These are phyloP conservation scores for Dendrolimus punctatus DNA, from an alignment of 1,140 invertebrate genomes.

Conservation along the genomic window DNA sequence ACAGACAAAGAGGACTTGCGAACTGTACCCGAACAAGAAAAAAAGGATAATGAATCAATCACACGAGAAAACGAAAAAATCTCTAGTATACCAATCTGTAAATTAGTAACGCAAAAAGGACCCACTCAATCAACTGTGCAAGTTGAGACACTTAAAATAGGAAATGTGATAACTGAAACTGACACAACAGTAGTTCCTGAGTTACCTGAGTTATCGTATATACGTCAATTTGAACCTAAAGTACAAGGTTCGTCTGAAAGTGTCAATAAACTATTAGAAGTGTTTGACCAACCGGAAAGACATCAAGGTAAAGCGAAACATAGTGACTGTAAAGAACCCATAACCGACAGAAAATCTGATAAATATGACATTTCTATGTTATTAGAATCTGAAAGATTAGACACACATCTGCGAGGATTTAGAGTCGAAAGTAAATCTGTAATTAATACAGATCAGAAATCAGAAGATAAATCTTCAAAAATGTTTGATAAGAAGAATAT, in stretches of 20 bases:
- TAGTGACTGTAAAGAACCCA: not conserved
- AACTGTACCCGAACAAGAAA: no score
- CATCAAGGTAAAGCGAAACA: constrained; percentile 9
- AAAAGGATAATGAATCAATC: no score
- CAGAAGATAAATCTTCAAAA: not conserved
- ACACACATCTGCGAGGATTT: constrained; percentile 24
- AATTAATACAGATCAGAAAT: constrained; percentile 11
- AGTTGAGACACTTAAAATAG: constrained; percentile 27
- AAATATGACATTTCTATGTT: constrained; percentile 31
- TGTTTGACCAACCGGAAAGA: constrained; percentile 12
- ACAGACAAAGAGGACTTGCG: no score
- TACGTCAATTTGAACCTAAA: constrained; percentile 32
- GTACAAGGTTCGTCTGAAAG: constrained; percentile 21
- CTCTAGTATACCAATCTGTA: constrained; percentile 1
- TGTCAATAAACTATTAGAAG: constrained; percentile 16
- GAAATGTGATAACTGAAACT: constrained; percentile 25
- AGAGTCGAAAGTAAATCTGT: constrained; percentile 9
- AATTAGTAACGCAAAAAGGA: constrained; percentile 13
- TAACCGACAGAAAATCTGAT: constrained; percentile 3
- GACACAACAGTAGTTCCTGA: constrained; percentile 10
- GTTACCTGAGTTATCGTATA: constrained; percentile 29
- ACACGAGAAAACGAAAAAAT: no score
- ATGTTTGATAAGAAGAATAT: no score
- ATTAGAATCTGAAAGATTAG: constrained; percentile 39
- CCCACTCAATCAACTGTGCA: constrained; percentile 22